Base-by-base conservation (phyloP, 2,888 invertebrate species). In the Crossocerus cetratus region DNA sequence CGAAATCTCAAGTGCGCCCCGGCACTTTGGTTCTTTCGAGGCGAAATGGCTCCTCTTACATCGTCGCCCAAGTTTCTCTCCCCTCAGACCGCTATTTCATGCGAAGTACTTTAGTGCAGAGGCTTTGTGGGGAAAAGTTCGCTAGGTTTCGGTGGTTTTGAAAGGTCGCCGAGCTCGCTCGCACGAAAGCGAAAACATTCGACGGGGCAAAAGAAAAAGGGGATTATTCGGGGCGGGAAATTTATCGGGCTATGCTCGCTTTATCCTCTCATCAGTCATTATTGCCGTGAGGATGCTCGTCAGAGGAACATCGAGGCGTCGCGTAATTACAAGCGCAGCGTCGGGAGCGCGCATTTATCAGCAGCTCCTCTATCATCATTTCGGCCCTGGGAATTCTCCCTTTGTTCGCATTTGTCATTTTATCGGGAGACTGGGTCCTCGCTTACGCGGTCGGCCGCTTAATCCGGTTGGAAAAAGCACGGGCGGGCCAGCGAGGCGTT, bases 1-100 rank as follows among this genome's bases (percentile, higher is more conserved):
- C 21, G 57, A 64, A 32, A 64, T 70, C 74, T 79, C 68, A 64
- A 72, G 59, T 64, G 67, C 32, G 11, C 65, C 69, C 62, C 71
- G 65, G 65, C 71, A 68, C 60, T 62, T 69, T 67, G 60, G 58
- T 22, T 43, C 44, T 56, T 65, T 60, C 55, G 49, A 18, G 18
- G 42, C 66, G 66, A 32, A 43, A 61, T 57, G 57, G 32, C 57
- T 23, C 57, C 32, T 32, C 11, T 11, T 32, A 32, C 8, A 32
- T 32, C 32, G 5, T 32, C 32, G 32, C 11, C 32, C 32, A 4
- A 32, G 32, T 32, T 32, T 32, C 3, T 32, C 32, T 32, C 32
- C 32, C 3, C 32, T 32, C 5, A 32, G 11, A 32, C 32, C 32
- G 32, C 32, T 32, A 32, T 32, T 32, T 8, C 32, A 32, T 11